Conservation (phyloP, 2,888 invertebrate genomes). For the Abscondita cerata region DNA sequence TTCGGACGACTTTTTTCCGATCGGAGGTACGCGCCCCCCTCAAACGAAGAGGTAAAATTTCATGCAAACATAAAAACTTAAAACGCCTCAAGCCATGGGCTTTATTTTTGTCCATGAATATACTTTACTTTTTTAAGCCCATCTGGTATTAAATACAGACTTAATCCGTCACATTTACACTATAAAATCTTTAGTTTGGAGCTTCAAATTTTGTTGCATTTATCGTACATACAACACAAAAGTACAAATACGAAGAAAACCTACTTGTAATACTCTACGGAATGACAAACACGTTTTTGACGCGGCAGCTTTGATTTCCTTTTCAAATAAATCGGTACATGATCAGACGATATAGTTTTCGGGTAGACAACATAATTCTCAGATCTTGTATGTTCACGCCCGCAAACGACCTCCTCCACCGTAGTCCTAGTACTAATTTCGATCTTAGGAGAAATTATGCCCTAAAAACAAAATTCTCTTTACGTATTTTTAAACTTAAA, state of each 20-base stretch:
- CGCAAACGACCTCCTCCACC: constrained; percentile 65
- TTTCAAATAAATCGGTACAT: constrained; percentile 15
- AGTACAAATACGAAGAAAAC: not conserved
- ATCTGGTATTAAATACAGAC: not conserved
- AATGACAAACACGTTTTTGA: constrained; percentile 63
- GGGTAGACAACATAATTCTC: constrained; percentile 54
- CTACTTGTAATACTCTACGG: constrained; percentile 61
- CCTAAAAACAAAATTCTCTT: constrained; percentile 57
- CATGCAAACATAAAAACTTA: not conserved
- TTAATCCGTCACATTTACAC: too few relatives aligned
- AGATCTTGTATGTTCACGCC: constrained; percentile 36
- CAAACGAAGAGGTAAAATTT: not conserved
- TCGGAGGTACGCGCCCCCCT: too few relatives aligned
- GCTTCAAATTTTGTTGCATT: not conserved
- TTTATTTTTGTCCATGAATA: too few relatives aligned
- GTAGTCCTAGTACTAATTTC: constrained; percentile 72
- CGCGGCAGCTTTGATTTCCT: constrained; percentile 22
- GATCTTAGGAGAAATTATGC: constrained; percentile 75
- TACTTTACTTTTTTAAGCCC: not conserved
- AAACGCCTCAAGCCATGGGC: too few relatives aligned
- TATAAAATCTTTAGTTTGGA: not conserved
- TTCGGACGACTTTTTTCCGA: too few relatives aligned
- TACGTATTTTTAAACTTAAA: not conserved
- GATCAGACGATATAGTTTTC: constrained; percentile 56
- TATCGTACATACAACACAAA: not conserved